Evolutionary conservation across 2,797 vertebrate genomes (phyloP).

Genomic region (Mormyrops boulengeri): DNA sequence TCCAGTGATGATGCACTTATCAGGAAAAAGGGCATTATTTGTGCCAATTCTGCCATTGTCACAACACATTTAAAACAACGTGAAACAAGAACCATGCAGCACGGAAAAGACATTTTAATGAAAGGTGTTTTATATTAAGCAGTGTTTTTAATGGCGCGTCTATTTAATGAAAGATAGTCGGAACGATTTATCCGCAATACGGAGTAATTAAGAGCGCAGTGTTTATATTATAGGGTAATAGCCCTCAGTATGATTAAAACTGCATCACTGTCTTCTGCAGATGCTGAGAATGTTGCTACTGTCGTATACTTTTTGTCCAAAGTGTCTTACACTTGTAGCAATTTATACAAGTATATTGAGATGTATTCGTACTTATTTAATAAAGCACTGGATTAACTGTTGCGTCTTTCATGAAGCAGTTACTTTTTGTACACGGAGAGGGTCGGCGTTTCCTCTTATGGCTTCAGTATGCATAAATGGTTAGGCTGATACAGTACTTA

Average conservation of each 20-base stretch:
- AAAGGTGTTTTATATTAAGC: neutral
- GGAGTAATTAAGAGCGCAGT: neutral
- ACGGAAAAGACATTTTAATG: neutral
- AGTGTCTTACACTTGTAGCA: neutral
- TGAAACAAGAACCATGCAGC: neutral
- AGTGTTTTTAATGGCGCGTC: neutral
- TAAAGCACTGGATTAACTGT: neutral
- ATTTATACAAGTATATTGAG: neutral
- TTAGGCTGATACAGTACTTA: neutral
- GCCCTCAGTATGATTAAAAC: neutral
- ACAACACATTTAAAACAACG: neutral
- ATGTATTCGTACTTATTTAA: neutral
- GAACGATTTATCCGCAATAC: neutral
- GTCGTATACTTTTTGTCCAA: neutral
- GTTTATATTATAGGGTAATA: neutral
- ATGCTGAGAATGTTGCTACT: neutral
- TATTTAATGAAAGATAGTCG: neutral
- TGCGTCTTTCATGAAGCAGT: neutral
- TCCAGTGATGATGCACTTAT: neutral
- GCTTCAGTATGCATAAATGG: neutral
- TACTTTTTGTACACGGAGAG: neutral
- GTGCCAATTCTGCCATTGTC: neutral
- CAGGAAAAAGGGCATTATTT: neutral
- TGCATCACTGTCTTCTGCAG: neutral
- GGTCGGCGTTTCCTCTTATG: neutral